Evolutionary conservation across 1,140 invertebrate genomes (phyloP).

Genomic region (Zaprionus taronus): DNA sequence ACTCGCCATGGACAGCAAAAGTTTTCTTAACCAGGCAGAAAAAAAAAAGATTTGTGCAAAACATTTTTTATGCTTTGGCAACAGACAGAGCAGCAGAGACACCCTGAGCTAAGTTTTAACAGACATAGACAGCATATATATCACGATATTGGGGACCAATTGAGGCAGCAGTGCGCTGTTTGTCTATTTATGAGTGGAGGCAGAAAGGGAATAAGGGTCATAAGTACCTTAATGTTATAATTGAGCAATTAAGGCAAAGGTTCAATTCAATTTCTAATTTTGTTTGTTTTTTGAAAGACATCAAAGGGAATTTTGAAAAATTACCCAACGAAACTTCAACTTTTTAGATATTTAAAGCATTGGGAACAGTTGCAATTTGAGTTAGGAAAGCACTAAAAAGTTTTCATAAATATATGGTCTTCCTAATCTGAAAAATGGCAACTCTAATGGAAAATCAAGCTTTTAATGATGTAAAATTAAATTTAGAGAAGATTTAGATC

Average conservation of each 20-base stretch:
- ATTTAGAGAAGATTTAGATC: no score
- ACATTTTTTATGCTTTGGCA: not conserved
- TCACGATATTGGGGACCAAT: not conserved
- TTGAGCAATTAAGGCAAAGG: not conserved
- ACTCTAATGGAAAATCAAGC: no score
- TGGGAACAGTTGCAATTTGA: rapidly evolving
- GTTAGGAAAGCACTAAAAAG: no score
- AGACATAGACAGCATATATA: not conserved
- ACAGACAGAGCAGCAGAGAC: not conserved
- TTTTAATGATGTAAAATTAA: no score
- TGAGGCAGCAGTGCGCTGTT: not conserved
- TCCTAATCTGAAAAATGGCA: not conserved
- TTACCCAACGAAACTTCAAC: not conserved
- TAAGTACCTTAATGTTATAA: not conserved
- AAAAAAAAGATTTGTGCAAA: not conserved
- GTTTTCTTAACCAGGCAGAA: not conserved
- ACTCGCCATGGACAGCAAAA: slow-evolving; percentile 31
- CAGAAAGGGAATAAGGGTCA: not conserved
- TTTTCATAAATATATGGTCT: not conserved
- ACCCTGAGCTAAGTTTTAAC: not conserved
- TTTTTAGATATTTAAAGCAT: not conserved
- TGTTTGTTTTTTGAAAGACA: not conserved
- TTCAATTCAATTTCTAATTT: not conserved
- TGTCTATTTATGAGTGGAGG: slow-evolving; percentile 13
- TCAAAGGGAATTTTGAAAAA: not conserved